Evolutionary conservation across 2,888 invertebrate species (phyloP).

Genomic region (Baccha elongata): DNA sequence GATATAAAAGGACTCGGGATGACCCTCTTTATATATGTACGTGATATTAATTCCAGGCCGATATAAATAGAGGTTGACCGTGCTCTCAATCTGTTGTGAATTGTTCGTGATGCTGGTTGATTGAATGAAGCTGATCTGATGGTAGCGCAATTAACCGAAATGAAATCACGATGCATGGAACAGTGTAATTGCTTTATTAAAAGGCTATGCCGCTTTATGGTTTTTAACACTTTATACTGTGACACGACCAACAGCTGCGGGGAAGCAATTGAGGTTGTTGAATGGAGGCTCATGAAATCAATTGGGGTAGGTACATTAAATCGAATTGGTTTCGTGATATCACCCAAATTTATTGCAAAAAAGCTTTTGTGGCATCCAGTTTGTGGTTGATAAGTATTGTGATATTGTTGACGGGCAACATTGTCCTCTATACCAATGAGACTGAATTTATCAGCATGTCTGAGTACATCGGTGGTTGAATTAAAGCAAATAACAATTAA

Average conservation of each 20-base stretch:
- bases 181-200: slow-evolving; percentile 70
- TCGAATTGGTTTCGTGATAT: slow-evolving; percentile 43
- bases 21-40: slow-evolving; percentile 23
- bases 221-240: slow-evolving; percentile 25
- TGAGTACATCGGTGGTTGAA: not conserved
- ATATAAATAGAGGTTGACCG: slow-evolving; percentile 66
- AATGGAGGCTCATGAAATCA: slow-evolving; percentile 19
- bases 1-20: slow-evolving; percentile 22
- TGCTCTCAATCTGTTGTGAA: slow-evolving; percentile 52
- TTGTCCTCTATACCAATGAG: not conserved
- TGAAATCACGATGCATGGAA: slow-evolving; percentile 65
- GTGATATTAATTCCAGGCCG: slow-evolving; percentile 56
- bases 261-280: not conserved
- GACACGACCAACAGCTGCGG: not conserved
- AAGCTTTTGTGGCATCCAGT: not conserved
- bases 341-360: slow-evolving; percentile 25
- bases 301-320: slow-evolving; percentile 20
- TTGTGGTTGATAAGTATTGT: not conserved
- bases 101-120: slow-evolving; percentile 54
- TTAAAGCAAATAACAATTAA: slow-evolving; percentile 20
- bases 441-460: not conserved
- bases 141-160: slow-evolving; percentile 69
- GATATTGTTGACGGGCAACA: not conserved
- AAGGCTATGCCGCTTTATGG: slow-evolving; percentile 46
- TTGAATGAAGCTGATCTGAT: slow-evolving; percentile 56